Conservation (phyloP, 2,113 vertebrate species). For the Callorhinus ursinus region DNA sequence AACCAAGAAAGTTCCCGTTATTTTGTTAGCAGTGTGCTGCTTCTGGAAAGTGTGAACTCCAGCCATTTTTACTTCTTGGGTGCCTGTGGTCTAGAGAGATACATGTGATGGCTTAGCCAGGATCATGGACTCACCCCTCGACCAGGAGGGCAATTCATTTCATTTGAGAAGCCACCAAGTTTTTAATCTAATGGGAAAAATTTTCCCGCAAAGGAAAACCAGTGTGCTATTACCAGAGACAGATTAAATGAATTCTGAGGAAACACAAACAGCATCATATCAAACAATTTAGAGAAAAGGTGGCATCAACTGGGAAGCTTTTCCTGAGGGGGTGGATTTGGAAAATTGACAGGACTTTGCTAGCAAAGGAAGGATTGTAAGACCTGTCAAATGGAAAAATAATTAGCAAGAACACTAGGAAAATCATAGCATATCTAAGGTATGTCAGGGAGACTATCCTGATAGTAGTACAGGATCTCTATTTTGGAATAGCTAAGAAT, state of each 20-base stretch:
- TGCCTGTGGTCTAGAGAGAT: neutral
- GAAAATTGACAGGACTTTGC: neutral
- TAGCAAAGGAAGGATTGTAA: neutral
- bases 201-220: neutral
- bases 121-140: neutral
- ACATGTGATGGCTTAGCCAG: neutral
- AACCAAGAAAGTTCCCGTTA: neutral
- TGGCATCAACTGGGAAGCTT: neutral
- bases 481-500: neutral
- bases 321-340: neutral
- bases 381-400: neutral
- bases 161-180: neutral
- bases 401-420: neutral
- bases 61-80: neutral
- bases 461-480: neutral
- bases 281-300: slow-evolving; percentile 9
- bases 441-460: neutral
- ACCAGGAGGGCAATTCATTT: neutral
- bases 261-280: neutral
- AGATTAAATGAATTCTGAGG: neutral
- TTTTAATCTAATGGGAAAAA: neutral
- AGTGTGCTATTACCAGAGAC: neutral
- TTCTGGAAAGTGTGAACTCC: neutral
- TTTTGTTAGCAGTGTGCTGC: neutral
- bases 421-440: neutral